Evolutionary conservation across 2,888 invertebrate species (phyloP).

Genomic region (Thyatira batis): DNA sequence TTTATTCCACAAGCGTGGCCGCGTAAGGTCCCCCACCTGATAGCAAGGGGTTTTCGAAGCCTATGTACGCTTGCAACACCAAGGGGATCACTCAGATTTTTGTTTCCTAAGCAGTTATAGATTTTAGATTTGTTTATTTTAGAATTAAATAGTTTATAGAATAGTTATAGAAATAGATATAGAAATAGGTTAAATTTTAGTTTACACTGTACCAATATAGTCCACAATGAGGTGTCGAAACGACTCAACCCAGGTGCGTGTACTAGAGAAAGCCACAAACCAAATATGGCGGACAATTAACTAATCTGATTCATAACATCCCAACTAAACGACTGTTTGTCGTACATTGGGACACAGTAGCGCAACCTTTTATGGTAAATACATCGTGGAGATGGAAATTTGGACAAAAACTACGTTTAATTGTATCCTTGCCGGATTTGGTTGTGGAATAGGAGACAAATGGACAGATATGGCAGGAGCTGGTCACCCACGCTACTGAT

Average conservation of each 20-base stretch:
- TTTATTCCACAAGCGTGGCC: too few species aligned
- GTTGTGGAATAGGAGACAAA: slow-evolving; percentile 37
- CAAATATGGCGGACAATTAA: slow-evolving; percentile 28
- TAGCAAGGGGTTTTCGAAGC: too few species aligned
- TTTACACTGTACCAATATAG: too few species aligned
- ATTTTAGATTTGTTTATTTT: too few species aligned
- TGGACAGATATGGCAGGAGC: slow-evolving; percentile 40
- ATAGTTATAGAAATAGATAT: too few species aligned
- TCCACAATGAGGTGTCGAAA: slow-evolving; percentile 4
- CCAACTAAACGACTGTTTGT: slow-evolving; percentile 13
- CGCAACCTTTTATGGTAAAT: slow-evolving; percentile 36
- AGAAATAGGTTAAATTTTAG: too few species aligned
- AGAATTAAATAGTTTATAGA: too few species aligned
- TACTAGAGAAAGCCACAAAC: slow-evolving; percentile 30
- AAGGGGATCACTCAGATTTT: too few species aligned
- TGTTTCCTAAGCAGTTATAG: too few species aligned
- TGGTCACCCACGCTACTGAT: slow-evolving; percentile 36
- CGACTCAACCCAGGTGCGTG: not conserved
- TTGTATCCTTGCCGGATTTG: slow-evolving; percentile 39
- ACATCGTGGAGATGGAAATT: slow-evolving; percentile 40
- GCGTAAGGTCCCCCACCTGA: too few species aligned
- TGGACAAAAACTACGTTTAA: slow-evolving; percentile 54
- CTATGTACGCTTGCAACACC: too few species aligned
- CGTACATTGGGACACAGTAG: slow-evolving; percentile 28
- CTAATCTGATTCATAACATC: slow-evolving; percentile 16